Evolutionary conservation across 2,797 vertebrate genomes (phyloP).

Genomic region (Coreius guichenoti): DNA sequence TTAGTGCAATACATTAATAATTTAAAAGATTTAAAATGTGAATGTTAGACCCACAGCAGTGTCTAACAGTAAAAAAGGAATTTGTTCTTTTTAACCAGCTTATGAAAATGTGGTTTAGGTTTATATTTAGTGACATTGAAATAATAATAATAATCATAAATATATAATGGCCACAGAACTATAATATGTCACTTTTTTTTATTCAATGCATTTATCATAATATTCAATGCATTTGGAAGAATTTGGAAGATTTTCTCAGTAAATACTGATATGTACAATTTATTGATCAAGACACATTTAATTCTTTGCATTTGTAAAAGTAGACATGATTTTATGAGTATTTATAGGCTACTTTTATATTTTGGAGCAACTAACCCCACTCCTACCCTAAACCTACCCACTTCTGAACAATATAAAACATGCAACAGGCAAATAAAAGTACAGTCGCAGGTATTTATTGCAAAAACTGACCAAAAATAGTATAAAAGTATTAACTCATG

Average conservation of each 20-base stretch:
- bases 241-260: not conserved
- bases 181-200: no score
- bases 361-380: no score
- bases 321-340: no score
- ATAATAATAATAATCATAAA: no score
- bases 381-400: no score
- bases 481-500: no score
- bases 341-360: no score
- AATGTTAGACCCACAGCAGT: not conserved
- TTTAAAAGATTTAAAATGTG: not conserved
- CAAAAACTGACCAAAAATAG: no score
- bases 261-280: not conserved
- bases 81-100: not conserved
- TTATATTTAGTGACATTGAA: not conserved
- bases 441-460: not conserved
- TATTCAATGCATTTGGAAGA: not conserved
- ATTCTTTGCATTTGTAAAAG: no score
- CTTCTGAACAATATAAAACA: not conserved
- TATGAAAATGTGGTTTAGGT: not conserved
- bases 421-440: not conserved
- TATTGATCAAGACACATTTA: no score
- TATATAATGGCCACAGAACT: no score
- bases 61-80: not conserved
- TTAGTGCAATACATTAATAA: not conserved
- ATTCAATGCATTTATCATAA: no score